phyloP scores from a whole-genome alignment of 1,140 invertebrate species.

The Drosophila watanabei region DNA sequence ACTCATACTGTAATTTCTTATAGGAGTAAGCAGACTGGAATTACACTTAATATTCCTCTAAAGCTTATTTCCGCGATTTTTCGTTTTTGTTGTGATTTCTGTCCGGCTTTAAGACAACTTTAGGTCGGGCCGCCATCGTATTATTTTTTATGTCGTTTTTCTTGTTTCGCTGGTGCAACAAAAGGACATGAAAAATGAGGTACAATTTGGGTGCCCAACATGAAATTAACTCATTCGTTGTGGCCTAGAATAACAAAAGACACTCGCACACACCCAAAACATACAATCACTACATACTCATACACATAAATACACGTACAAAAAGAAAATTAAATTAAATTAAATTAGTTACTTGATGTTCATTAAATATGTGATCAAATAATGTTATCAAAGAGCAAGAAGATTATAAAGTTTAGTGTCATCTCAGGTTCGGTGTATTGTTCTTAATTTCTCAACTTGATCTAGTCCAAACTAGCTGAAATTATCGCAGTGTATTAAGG shows the following conservation, averaged over 20 bases:
- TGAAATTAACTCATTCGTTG: slow-evolving; percentile 81
- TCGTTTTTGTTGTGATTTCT: slow-evolving; percentile 12
- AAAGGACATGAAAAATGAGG: slow-evolving; percentile 64
- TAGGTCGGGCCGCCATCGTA: slow-evolving; percentile 6
- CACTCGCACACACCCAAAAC: slow-evolving; percentile 18
- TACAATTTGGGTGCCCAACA: slow-evolving; percentile 62
- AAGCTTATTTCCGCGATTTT: background rate
- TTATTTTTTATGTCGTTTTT: slow-evolving; percentile 46
- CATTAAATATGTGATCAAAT: background rate
- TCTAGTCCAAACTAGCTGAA: background rate
- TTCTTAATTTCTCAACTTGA: background rate
- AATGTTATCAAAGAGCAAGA: background rate
- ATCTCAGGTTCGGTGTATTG: background rate
- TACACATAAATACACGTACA: background rate
- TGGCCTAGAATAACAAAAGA: slow-evolving; percentile 67
- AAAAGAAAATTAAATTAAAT: background rate
- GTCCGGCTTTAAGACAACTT: slow-evolving; percentile 15
- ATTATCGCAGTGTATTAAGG: too few species aligned
- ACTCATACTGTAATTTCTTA: background rate
- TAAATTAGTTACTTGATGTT: background rate
- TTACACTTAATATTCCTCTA: background rate
- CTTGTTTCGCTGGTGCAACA: slow-evolving; percentile 33
- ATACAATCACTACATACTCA: slow-evolving; percentile 7
- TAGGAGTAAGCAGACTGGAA: too few species aligned
- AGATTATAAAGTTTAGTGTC: background rate